These are phyloP conservation scores for Collichthys lucidus DNA, from an alignment of 2,113 vertebrate genomes.

Conservation along the genomic window DNA sequence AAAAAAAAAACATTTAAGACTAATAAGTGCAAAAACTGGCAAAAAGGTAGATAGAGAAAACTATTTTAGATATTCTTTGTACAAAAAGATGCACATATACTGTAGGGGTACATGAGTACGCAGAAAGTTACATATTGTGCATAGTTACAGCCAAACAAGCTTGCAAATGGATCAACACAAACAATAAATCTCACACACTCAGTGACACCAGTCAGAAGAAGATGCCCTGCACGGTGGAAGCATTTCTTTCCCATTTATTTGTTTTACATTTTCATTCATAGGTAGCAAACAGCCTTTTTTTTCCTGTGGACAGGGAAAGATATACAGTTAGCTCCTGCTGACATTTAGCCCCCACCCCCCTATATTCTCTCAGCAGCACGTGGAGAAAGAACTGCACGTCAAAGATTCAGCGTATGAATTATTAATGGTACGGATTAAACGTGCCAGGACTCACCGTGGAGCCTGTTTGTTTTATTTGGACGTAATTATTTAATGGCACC, in stretches of 20 bases:
- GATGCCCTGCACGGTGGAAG: background rate
- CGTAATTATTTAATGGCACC: conserved; percentile 78
- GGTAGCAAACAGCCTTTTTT: conserved; percentile 31
- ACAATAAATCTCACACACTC: background rate
- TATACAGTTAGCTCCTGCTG: conserved; percentile 64
- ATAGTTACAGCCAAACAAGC: background rate
- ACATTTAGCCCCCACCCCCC: conserved; percentile 72
- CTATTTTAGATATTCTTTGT: too few relatives aligned
- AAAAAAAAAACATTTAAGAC: background rate
- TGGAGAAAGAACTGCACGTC: conserved; percentile 54
- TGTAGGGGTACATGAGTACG: background rate
- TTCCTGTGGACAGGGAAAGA: conserved; percentile 29
- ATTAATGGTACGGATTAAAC: conserved; percentile 76
- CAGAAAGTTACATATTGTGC: background rate
- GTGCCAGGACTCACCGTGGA: conserved; percentile 68
- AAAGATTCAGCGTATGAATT: conserved; percentile 75
- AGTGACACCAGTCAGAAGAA: background rate
- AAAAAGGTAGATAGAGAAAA: background rate
- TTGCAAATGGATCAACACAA: background rate
- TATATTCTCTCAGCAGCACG: conserved; percentile 33
- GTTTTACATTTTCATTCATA: conserved; percentile 50
- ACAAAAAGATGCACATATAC: background rate
- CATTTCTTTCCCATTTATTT: conserved; percentile 49
- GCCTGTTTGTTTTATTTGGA: conserved; percentile 80
- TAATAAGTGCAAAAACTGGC: background rate